Evolutionary conservation across 2,797 vertebrate species (phyloP), one percentile per base, ranked within the genome.

Genomic region (Furcifer pardalis): DNA sequence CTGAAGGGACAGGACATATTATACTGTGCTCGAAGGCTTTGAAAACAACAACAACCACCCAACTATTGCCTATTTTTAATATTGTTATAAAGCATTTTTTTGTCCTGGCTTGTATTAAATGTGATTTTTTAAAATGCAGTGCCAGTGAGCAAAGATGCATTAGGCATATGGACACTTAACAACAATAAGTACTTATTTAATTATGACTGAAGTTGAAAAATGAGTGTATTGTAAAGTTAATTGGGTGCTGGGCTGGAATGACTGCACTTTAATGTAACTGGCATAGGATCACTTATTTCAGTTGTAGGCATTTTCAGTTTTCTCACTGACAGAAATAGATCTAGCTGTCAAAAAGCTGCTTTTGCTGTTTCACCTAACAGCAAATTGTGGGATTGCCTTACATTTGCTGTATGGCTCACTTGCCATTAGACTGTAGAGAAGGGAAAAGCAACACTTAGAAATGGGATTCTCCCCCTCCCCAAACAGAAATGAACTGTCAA

Each of bases 181-280:
- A 63, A 56, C 68, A 32, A 68, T 73, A 35, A 87, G 77, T 73
- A 44, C 37, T 83, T 7, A 37, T 63, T 63, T 77, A 73, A 80
- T 73, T 3, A 0, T 73, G 60, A 79, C 71, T 75, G 2, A 37
- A 68, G 87, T 79, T 77, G 8, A 19, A 83, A 82, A 82, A 79
- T 44, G 76, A 86, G 68, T 83, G 59, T 65, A 86, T 77, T 86
- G 79, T 86, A 82, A 86, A 86, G 69, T 86, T 86, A 86, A 83
- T 73, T 62, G 71, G 76, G 63, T 79, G 52, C 23, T 84, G 60
- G 65, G 52, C 23, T 84, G 60, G 65, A 87, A 46, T 72, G 73
- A 84, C 46, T 81, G 73, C 37, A 72, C 74, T 77, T 77, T 82
- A 82, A 86, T 86, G 52, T 81, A 60, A 84, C 73, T 81, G 79